These are phyloP conservation scores for Rhinatrema bivittatum DNA, from an alignment of 2,797 vertebrate species.

Conservation along the genomic window DNA sequence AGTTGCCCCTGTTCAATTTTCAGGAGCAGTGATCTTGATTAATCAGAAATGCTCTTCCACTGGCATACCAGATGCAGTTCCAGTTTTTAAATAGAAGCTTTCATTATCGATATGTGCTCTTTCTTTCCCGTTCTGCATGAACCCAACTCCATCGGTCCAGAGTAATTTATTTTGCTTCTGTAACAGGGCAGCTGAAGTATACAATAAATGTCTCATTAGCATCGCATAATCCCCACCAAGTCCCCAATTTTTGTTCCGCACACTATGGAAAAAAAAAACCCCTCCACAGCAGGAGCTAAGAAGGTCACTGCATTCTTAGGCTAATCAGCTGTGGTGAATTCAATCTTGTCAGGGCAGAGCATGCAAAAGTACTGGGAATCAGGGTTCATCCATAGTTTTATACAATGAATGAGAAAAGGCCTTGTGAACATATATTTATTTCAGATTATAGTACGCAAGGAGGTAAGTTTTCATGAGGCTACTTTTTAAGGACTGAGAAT, in stretches of 20 bases:
- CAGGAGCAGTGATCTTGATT: constrained; percentile 34
- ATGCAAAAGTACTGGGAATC: constrained; percentile 47
- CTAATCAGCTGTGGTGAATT: constrained; percentile 57
- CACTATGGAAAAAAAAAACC: constrained; percentile 47
- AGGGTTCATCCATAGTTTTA: constrained; percentile 47
- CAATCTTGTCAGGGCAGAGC: constrained; percentile 51
- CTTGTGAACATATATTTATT: constrained; percentile 35
- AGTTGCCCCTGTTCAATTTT: no score
- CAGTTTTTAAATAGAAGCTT: constrained; percentile 35
- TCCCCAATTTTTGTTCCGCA: constrained; percentile 39
- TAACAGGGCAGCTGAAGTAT: constrained; percentile 43
- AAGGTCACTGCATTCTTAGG: constrained; percentile 57
- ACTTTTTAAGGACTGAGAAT: constrained; percentile 3
- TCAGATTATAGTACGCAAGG: constrained; percentile 7
- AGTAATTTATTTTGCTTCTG: constrained; percentile 27
- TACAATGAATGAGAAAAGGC: constrained; percentile 32
- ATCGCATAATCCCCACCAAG: constrained; percentile 42
- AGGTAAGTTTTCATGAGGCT: constrained; percentile 11
- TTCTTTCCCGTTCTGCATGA: constrained; percentile 32
- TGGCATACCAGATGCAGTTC: constrained; percentile 38
- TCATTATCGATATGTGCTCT: constrained; percentile 25
- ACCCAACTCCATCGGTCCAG: constrained; percentile 39
- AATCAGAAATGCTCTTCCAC: constrained; percentile 32
- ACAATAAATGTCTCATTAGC: constrained; percentile 48
- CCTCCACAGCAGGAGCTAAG: constrained; percentile 54